Base-by-base conservation (phyloP, 2,797 vertebrate genomes). In the Catharus ustulatus region DNA sequence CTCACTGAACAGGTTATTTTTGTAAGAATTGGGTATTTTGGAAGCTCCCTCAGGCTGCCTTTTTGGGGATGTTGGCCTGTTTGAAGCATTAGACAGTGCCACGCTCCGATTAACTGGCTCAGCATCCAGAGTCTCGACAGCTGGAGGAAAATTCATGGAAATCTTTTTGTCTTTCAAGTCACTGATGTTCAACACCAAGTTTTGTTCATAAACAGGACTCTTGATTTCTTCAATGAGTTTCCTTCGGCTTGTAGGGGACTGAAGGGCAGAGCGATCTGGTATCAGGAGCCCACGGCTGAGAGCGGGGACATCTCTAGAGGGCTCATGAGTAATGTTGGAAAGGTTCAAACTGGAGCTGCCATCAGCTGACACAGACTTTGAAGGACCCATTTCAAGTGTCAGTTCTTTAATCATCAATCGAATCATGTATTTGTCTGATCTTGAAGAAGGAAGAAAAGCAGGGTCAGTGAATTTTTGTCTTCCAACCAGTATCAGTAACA, bases 401-500 rank as follows among this genome's bases (percentile, higher is more conserved):
- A 99, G 93, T 78, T 99, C 98, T 96, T 98, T 98, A 72, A 98
- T 95, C 52, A 97, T 77, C 68, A 99, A 94, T n/a, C 96, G 98
- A n/a, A 99, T 97, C 80, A 97, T 87, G 36, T 99, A 99, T 94
- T 98, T 98, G 77, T 99, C 99, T 1, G 98, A 99, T 93, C 98
- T 98, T 12, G 99, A 99, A 34, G 99, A 98, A 1, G 99, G 98
- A 68, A 99, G 98, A 96, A 99, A 99, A 7, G 98, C 97, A 1
- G 98, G 97, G 38, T 99, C 99, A 13, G 55, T 98, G 84, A 98
- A 97, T 96, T 99, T 99, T 90, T 98, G 99, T 85, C 84, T 98
- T 90, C 99, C 99, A 71, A 99, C 98, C 97, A 99, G 98, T 92
- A 99, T 92, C 59, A 99, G 86, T 90, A 99, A 97, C 82, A 98